These are phyloP conservation scores for Idaea biselata DNA, from an alignment of 2,888 invertebrate genomes.

Conservation along the genomic window DNA sequence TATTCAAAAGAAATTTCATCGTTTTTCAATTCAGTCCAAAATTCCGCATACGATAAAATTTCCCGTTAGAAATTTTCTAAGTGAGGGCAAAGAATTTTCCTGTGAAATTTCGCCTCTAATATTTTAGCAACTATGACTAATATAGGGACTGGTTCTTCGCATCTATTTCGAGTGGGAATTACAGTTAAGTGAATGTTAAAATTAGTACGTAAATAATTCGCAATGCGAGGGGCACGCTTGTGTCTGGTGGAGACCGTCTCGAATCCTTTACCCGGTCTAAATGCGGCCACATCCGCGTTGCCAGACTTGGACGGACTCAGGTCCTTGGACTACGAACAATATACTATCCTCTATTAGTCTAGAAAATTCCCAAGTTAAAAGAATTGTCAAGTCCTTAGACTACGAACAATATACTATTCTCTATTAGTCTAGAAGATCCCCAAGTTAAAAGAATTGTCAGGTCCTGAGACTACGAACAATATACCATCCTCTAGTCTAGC, in stretches of 20 bases:
- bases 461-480: background rate
- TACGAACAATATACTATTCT: background rate
- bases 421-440: too few species aligned
- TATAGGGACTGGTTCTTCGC: background rate
- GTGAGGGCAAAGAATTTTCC: too few species aligned
- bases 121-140: background rate
- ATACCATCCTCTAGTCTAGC: too few species aligned
- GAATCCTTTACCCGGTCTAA: slow-evolving; percentile 55
- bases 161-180: background rate
- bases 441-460: slow-evolving; percentile 13
- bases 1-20: too few species aligned
- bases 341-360: too few species aligned
- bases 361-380: too few species aligned
- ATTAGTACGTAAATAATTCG: slow-evolving; percentile 58
- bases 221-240: slow-evolving; percentile 44
- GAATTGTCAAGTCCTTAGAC: slow-evolving; percentile 13
- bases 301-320: slow-evolving; percentile 32
- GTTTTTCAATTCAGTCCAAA: too few species aligned
- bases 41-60: too few species aligned
- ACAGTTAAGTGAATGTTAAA: slow-evolving; percentile 22
- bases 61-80: too few species aligned
- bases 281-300: slow-evolving; percentile 66
- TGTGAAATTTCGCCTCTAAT: too few species aligned
- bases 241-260: slow-evolving; percentile 38
- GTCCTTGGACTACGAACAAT: background rate